These are phyloP conservation scores for Pteronura brasiliensis DNA, from an alignment of 2,113 vertebrate genomes.

Conservation along the genomic window DNA sequence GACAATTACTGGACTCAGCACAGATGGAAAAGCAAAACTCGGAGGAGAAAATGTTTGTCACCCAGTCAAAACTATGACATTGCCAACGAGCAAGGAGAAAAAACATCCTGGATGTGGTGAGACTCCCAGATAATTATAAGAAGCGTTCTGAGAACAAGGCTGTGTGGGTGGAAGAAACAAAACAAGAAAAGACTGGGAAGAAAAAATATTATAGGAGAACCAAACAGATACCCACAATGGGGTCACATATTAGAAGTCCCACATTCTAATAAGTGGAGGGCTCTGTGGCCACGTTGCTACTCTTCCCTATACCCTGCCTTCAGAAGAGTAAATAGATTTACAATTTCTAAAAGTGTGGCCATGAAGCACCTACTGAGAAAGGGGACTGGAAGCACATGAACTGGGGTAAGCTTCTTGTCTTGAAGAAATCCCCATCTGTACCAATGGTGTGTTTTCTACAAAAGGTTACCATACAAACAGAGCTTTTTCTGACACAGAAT, in stretches of 20 bases:
- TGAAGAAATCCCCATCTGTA: not conserved
- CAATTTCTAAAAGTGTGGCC: not conserved
- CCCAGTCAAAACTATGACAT: not conserved
- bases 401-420: not conserved
- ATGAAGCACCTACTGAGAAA: not conserved
- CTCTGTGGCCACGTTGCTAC: not conserved
- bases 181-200: not conserved
- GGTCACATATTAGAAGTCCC: not conserved
- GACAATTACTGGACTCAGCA: not conserved
- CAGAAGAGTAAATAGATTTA: not conserved
- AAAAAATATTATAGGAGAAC: not conserved
- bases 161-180: not conserved
- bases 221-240: not conserved
- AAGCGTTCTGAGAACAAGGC: not conserved
- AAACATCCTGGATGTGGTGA: not conserved
- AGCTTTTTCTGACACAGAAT: not conserved
- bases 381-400: not conserved
- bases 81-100: not conserved
- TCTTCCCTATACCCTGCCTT: not conserved
- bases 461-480: not conserved
- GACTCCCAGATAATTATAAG: not conserved
- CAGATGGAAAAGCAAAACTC: not conserved
- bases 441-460: not conserved
- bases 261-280: not conserved
- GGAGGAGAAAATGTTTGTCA: not conserved